Percentiles rank a stretch among this genome's conserved stretches.
phyloP scores from a whole-genome alignment of 2,797 vertebrate species.

The Mormyrops boulengeri region DNA sequence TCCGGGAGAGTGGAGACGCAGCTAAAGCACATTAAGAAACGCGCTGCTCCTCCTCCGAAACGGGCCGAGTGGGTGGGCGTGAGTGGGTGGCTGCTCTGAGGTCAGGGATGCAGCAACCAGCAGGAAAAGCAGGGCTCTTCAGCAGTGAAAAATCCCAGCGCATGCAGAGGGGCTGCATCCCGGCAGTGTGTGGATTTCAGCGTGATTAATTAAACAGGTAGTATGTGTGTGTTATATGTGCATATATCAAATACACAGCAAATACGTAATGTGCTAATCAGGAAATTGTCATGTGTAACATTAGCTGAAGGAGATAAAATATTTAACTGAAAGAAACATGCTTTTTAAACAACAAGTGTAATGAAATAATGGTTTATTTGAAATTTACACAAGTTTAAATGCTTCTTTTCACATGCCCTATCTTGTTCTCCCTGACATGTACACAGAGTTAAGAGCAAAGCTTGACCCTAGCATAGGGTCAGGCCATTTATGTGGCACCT shows the following conservation, averaged over 20 bases:
- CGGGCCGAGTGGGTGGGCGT: not conserved
- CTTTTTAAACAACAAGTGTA: not conserved
- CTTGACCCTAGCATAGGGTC: not conserved
- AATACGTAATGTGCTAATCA: not conserved
- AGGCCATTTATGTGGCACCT: not conserved
- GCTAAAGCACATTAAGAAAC: constrained; percentile 6
- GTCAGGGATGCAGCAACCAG: not conserved
- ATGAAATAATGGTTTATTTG: not conserved
- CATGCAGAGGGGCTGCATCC: not conserved
- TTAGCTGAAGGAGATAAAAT: not conserved
- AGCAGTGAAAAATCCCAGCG: not conserved
- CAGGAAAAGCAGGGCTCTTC: not conserved
- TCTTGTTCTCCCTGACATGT: not conserved
- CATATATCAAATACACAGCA: not conserved
- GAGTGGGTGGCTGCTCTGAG: not conserved
- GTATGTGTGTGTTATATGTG: not conserved
- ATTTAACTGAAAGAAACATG: not conserved
- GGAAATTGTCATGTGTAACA: not conserved
- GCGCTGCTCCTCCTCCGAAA: not conserved
- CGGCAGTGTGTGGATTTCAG: not conserved
- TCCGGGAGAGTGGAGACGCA: not conserved
- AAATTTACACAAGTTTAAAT: not conserved
- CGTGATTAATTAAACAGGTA: not conserved
- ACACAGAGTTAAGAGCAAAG: not conserved
- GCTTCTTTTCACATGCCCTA: not conserved